Conservation (phyloP, 2,797 vertebrate genomes). For the Alexandromys oeconomus region DNA sequence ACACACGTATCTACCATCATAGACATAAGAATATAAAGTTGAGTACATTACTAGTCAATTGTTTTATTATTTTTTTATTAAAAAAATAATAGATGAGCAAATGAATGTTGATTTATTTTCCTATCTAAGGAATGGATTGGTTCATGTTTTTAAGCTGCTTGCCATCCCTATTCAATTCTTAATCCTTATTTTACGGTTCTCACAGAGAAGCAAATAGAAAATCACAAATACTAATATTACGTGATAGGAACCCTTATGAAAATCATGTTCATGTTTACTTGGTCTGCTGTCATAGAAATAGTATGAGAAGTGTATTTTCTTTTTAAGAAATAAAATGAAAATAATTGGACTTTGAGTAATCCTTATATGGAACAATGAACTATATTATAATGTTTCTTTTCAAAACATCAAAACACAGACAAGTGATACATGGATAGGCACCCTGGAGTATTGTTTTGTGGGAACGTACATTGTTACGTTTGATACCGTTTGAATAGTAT, state of each 20-base stretch:
- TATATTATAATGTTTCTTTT: neutral
- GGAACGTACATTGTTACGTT: neutral
- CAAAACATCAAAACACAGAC: neutral
- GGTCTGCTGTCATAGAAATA: neutral
- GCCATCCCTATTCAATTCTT: neutral
- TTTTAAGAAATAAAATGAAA: neutral
- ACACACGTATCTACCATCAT: neutral
- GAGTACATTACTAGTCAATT: neutral
- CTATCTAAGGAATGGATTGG: neutral
- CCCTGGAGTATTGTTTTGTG: neutral
- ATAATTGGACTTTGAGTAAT: neutral
- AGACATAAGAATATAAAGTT: neutral
- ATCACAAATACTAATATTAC: neutral
- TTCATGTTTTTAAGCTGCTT: neutral
- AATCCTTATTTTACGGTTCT: neutral
- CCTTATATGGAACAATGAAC: neutral
- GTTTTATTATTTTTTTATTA: neutral
- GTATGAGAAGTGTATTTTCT: neutral
- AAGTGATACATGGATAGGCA: neutral
- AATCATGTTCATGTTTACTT: neutral
- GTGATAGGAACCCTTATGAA: neutral
- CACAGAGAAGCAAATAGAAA: slow-evolving; percentile 6
- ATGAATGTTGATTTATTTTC: neutral
- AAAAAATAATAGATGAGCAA: neutral
- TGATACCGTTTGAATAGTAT: neutral